Evolutionary conservation across 2,113 vertebrate genomes (phyloP).

Genomic region (Mastomys coucha): DNA sequence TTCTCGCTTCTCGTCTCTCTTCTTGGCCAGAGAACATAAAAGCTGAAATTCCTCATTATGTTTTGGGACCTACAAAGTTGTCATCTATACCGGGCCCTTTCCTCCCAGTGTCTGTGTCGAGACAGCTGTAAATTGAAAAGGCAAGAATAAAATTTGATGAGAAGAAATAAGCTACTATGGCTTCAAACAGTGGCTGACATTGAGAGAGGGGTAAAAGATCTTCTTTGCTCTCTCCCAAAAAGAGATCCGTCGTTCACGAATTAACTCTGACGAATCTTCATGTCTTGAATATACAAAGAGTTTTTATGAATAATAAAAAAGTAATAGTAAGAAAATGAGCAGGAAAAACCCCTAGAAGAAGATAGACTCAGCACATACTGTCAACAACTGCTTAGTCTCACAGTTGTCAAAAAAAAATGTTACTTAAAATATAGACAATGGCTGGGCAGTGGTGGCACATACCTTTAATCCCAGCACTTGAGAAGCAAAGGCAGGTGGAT

Average conservation of each 20-base stretch:
- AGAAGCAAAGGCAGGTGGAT: too few relatives aligned
- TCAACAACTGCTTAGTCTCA: neutral
- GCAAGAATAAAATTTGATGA: neutral
- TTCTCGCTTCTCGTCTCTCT: conserved; percentile 82
- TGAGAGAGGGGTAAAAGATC: neutral
- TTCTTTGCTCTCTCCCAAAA: neutral
- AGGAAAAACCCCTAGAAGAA: neutral
- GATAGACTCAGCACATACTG: neutral
- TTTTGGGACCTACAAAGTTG: conserved; percentile 80
- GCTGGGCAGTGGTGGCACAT: too few relatives aligned
- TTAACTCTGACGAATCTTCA: neutral
- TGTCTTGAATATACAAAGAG: conserved; percentile 48
- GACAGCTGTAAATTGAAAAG: neutral
- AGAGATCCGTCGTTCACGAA: neutral
- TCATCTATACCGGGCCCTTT: conserved; percentile 77
- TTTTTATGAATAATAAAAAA: conserved; percentile 39
- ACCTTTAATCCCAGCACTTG: too few relatives aligned
- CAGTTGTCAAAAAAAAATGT: neutral
- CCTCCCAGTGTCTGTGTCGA: conserved; percentile 61
- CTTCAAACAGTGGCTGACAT: neutral
- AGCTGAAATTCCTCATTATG: conserved; percentile 75
- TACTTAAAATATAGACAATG: rapidly evolving
- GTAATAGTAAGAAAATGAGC: neutral
- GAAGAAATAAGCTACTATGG: neutral
- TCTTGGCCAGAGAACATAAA: conserved; percentile 79